phyloP scores from a whole-genome alignment of 2,113 vertebrate genomes.

The Prunella fulvescens region DNA sequence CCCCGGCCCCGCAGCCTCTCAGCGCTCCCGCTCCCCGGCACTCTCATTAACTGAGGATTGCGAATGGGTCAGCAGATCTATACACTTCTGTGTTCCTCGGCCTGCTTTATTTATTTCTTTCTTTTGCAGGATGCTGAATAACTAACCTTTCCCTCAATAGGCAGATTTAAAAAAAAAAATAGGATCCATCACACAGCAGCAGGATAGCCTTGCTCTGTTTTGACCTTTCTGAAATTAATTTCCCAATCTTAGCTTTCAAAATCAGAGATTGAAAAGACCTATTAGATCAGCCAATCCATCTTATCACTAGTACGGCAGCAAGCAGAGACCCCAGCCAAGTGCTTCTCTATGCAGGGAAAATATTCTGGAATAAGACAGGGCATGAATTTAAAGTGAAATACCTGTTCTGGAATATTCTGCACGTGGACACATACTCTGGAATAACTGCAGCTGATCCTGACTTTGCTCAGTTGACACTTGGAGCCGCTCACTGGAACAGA shows the following conservation, averaged over 20 bases:
- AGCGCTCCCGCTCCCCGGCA: neutral
- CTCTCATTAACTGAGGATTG: constrained; percentile 44
- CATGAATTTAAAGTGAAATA: constrained; percentile 33
- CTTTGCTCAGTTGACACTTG: neutral
- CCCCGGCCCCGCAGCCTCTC: neutral
- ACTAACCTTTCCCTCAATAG: constrained; percentile 37
- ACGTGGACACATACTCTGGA: rapidly evolving
- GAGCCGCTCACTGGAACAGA: neutral
- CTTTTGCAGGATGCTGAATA: constrained; percentile 15
- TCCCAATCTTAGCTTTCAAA: constrained; percentile 52
- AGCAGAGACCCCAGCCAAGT: constrained; percentile 47
- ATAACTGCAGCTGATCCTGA: neutral
- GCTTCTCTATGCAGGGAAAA: constrained; percentile 2
- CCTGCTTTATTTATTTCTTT: constrained; percentile 33
- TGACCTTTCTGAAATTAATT: constrained; percentile 61
- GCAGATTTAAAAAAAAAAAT: constrained; percentile 45
- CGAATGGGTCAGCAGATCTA: constrained; percentile 45
- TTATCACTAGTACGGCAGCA: neutral
- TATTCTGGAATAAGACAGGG: neutral
- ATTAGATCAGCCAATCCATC: constrained; percentile 56
- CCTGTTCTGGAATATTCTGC: constrained; percentile 4
- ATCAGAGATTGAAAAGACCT: constrained; percentile 56
- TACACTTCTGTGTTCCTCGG: neutral
- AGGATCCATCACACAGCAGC: constrained; percentile 54
- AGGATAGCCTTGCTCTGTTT: constrained; percentile 57